These are phyloP conservation scores for Alauda arvensis DNA, from an alignment of 2,797 vertebrate species.

Conservation along the genomic window DNA sequence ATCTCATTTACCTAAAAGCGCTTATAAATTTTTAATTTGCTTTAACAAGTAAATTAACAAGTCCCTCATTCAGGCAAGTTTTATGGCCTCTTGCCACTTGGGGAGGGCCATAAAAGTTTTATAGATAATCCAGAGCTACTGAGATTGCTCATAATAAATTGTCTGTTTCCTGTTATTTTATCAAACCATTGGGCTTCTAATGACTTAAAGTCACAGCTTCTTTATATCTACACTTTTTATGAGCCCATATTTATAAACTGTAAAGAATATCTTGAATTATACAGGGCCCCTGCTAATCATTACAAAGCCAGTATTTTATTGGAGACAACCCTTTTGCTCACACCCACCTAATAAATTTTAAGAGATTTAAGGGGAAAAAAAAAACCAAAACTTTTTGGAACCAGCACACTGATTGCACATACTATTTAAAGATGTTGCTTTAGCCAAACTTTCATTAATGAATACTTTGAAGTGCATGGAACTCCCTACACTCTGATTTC, in stretches of 20 bases:
- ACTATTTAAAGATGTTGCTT: slow-evolving; percentile 34
- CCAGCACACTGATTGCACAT: background rate
- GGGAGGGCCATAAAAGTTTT: slow-evolving; percentile 96
- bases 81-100: slow-evolving; percentile 95
- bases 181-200: slow-evolving; percentile 88
- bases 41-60: slow-evolving; percentile 99
- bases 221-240: slow-evolving; percentile 72
- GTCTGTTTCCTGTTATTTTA: slow-evolving; percentile 94
- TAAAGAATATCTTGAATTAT: slow-evolving; percentile 79
- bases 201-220: slow-evolving; percentile 84
- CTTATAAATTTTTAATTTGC: slow-evolving; percentile 99
- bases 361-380: background rate
- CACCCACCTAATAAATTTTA: slow-evolving; percentile 49
- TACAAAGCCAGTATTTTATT: slow-evolving; percentile 52
- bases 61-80: slow-evolving; percentile 99
- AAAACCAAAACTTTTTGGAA: background rate
- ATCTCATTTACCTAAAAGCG: slow-evolving; percentile 99
- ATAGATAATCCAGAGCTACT: slow-evolving; percentile 95
- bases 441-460: slow-evolving; percentile 38
- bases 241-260: slow-evolving; percentile 76
- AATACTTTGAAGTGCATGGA: slow-evolving; percentile 9
- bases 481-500: background rate
- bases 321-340: slow-evolving; percentile 53
- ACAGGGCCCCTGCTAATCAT: slow-evolving; percentile 68
- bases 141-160: slow-evolving; percentile 94